These are phyloP conservation scores for Heliocidaris erythrogramma DNA, from an alignment of 35 echinoderm and acorn worm genomes.

Conservation along the genomic window DNA sequence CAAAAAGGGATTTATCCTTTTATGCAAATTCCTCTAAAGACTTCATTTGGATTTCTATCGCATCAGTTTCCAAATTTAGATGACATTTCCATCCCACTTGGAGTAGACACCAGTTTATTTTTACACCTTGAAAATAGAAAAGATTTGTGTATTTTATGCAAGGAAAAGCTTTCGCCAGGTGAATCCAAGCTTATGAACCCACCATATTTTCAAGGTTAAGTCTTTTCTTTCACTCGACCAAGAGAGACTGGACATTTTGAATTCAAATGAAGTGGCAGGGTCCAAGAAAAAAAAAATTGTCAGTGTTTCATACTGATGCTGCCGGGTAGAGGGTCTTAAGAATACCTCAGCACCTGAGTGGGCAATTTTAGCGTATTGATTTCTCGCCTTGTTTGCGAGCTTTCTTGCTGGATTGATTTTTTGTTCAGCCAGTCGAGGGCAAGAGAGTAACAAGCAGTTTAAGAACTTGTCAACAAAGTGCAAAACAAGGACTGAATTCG, in stretches of 20 bases:
- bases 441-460: not conserved
- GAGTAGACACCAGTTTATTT: not conserved
- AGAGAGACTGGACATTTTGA: not conserved
- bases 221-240: not conserved
- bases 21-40: not conserved
- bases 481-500: not conserved
- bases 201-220: not conserved
- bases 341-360: not conserved
- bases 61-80: not conserved
- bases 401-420: conserved; percentile 15
- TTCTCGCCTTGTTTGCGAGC: conserved; percentile 26
- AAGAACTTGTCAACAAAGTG: not conserved
- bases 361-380: conserved; percentile 12
- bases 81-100: not conserved
- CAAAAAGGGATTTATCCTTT: too few relatives aligned
- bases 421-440: not conserved
- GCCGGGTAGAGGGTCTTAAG: not conserved
- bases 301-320: not conserved
- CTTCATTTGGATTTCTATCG: not conserved
- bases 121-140: not conserved
- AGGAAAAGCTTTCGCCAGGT: not conserved
- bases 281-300: not conserved
- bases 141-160: not conserved
- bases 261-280: not conserved
- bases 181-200: not conserved